Percentiles rank a stretch among this genome's conserved stretches.
These are phyloP conservation scores for Lepidurus packardi DNA, from an alignment of 1,140 invertebrate species.

Conservation along the genomic window DNA sequence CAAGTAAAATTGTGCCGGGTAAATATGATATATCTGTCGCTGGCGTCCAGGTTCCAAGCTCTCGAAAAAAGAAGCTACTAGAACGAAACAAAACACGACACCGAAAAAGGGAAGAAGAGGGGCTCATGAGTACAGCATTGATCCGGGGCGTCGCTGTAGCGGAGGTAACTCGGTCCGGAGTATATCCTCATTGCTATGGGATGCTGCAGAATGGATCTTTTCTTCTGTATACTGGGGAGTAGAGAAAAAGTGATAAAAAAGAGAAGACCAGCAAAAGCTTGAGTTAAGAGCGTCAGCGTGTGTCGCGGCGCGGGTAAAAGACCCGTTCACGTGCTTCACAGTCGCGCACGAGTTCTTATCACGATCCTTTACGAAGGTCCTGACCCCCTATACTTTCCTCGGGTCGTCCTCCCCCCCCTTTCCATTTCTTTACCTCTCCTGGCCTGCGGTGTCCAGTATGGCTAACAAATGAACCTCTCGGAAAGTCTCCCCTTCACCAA, in stretches of 20 bases:
- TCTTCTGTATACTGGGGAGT: not conserved
- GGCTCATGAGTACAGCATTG: not conserved
- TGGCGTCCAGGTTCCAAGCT: not conserved
- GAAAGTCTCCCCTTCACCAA: not conserved
- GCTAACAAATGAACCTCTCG: not conserved
- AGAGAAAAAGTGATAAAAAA: not conserved
- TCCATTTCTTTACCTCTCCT: not conserved
- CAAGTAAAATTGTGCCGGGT: not conserved
- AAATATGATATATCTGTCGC: conserved; percentile 10
- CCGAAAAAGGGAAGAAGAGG: not conserved
- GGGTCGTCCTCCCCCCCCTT: not conserved
- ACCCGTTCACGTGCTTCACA: conserved; percentile 14
- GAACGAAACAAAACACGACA: not conserved
- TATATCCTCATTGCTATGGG: not conserved
- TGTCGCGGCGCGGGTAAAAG: conserved; percentile 2
- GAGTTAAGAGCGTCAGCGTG: not conserved
- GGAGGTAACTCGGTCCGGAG: not conserved
- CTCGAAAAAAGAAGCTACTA: not conserved
- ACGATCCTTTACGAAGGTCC: not conserved
- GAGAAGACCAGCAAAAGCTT: not conserved
- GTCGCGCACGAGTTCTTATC: not conserved
- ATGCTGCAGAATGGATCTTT: not conserved
- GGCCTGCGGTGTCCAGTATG: not conserved
- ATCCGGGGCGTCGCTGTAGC: not conserved
- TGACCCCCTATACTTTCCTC: not conserved